Conservation (phyloP, 2,888 invertebrate species). For the Glomeris marginata region DNA sequence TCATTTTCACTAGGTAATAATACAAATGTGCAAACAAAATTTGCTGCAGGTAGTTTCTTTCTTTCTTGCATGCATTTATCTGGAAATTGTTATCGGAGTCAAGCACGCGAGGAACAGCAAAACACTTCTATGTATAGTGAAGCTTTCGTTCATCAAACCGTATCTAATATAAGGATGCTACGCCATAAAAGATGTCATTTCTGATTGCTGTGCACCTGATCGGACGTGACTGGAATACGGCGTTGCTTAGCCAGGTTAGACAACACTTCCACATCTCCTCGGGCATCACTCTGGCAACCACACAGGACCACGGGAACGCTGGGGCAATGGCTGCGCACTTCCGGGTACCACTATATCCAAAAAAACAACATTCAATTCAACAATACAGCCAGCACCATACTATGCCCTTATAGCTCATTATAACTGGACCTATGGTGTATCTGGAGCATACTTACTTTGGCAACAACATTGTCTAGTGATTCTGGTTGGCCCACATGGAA, state of each 20-base stretch:
- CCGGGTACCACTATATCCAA: slow-evolving; percentile 44
- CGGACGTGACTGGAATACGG: slow-evolving; percentile 42
- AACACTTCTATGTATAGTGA: too few species aligned
- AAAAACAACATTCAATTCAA: neutral
- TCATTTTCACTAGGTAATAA: too few species aligned
- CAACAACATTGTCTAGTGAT: slow-evolving; percentile 41
- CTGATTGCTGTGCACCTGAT: slow-evolving; percentile 32
- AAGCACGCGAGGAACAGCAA: too few species aligned
- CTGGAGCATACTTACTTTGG: slow-evolving; percentile 36
- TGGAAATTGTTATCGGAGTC: too few species aligned
- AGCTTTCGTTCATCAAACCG: too few species aligned
- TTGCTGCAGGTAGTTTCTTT: too few species aligned
- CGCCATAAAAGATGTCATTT: neutral
- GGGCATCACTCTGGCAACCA: slow-evolving; percentile 49
- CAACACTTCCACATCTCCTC: slow-evolving; percentile 44
- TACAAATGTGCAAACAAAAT: too few species aligned
- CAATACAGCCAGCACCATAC: neutral
- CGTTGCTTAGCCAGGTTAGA: slow-evolving; percentile 40
- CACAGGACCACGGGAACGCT: slow-evolving; percentile 45
- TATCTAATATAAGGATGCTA: too few species aligned
- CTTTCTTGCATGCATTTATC: too few species aligned
- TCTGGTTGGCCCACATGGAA: slow-evolving; percentile 45
- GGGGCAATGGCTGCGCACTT: slow-evolving; percentile 46
- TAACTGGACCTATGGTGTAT: too few species aligned
- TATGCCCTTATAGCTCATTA: neutral